These are phyloP conservation scores for Zaprionus tsacasi DNA, from an alignment of 1,140 invertebrate species.

Conservation along the genomic window DNA sequence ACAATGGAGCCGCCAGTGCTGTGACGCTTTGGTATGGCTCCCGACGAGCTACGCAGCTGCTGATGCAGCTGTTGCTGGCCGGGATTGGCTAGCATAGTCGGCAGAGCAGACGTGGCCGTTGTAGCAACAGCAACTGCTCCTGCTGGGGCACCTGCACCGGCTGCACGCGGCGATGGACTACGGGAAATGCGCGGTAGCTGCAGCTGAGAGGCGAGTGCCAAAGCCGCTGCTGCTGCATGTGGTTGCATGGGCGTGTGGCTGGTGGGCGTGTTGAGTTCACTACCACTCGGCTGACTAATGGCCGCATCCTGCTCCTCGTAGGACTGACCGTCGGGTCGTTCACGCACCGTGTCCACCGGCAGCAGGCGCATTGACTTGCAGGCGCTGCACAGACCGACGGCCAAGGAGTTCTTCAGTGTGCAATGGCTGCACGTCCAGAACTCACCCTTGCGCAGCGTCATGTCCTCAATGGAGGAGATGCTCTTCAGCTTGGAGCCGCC, in stretches of 20 bases:
- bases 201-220: not conserved
- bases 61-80: constrained; percentile 7
- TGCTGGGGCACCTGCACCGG: constrained; percentile 10
- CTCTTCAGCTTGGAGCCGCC: constrained; percentile 91
- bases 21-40: constrained; percentile 79
- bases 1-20: constrained; percentile 78
- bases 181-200: constrained; percentile 54
- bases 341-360: constrained; percentile 64
- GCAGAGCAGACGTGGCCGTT: not conserved
- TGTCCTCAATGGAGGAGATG: constrained; percentile 87
- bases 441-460: constrained; percentile 89
- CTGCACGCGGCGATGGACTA: constrained; percentile 60
- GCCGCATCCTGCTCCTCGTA: constrained; percentile 60
- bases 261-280: not conserved
- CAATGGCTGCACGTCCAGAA: constrained; percentile 92
- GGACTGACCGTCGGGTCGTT: constrained; percentile 68
- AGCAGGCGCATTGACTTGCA: constrained; percentile 87
- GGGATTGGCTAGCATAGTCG: not conserved
- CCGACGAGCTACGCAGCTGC: constrained; percentile 55
- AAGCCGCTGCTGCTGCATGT: not conserved
- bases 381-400: constrained; percentile 89
- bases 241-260: not conserved
- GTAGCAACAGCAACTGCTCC: not conserved
- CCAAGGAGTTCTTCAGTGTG: constrained; percentile 93
- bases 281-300: constrained; percentile 25